Evolutionary conservation across 2,888 invertebrate species (phyloP), one percentile per base, ranked within the genome.

Genomic region (Cantharis nigra): DNA sequence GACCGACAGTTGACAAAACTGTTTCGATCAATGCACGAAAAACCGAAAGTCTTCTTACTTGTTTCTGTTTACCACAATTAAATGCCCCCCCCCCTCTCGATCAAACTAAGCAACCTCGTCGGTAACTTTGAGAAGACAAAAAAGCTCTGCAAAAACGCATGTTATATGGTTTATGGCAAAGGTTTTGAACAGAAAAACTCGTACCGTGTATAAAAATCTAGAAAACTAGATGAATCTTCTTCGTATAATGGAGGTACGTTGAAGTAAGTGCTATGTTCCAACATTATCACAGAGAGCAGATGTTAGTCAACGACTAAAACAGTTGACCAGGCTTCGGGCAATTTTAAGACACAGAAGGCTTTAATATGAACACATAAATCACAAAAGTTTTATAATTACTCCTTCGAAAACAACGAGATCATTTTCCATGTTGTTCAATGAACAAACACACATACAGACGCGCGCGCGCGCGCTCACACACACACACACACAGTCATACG

Each of bases 121-220:
- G 20, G 20, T 20, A 20, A 3, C 20, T 20, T 20, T 1, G 20
- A 20, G 20, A 20, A 20, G 20, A 20, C 3, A 20, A 20, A 20
- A 20, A 20, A 20, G 20, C 20, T 20, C 20, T 20, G 3, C 3
- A 18, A 18, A 18, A 18, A 18, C 3, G 18, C 18, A 18, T n/a
- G 3, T 18, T 2, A 18, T 2, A 18, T 2, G 3, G 0, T 3
- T 2, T 2, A 23, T 3, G 23, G 3, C 20, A 23, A 23, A 5
- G 3, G 5, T 23, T 23, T 5, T 23, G 3, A 23, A 23, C 7
- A 81, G 49, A 69, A 71, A 72, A 79, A 73, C 71, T 86, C 87
- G 81, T 85, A 88, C 88, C 87, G 86, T 83, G 88, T 85, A 81
- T 88, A 89, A 80, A 88, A 88, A 84, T 88, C 88, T 80, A 88